Evolutionary conservation across 2,888 invertebrate species (phyloP), one percentile per base, ranked within the genome.

Genomic region (Fissipunctia ypsillon): DNA sequence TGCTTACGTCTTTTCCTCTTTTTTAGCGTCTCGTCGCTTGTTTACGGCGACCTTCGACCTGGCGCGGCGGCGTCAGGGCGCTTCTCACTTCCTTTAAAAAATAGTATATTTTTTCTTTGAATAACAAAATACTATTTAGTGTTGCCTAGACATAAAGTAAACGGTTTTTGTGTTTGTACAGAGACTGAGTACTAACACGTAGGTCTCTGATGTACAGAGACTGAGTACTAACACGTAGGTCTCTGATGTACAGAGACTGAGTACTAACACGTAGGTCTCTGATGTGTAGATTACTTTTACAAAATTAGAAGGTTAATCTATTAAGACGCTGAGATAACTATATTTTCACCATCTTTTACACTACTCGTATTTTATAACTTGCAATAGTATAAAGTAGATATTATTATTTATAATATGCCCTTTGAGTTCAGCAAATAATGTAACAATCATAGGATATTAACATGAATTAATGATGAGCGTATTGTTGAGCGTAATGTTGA

Each of bases 31-130:
- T 54, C 56, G 52, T 45, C 10, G 56, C 35, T 72, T 84, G 74
- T 83, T 81, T 84, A 75, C 73, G 65, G 67, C 65, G 52, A 60
- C 56, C 71, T 63, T 54, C 19, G 54, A n/a, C 5, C 25, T n/a
- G n/a, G n/a, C n/a, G n/a, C n/a, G n/a, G n/a, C 9, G 22, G 19
- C 2, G 25, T 12, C 22, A 28, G 48, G 54, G 12, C 43, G n/a
- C 28, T 52, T 19, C 41, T 9, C 45, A 68, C 64, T 81, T 81
- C 74, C 84, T 81, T 77, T 69, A 59, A 41, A 76, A 73, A 74
- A 50, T 16, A 48, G 45, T 12, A 19, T n/a, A 16, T 16, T 65
- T 70, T 75, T 66, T 50, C 14, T 66, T 22, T 48, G 64, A 61
- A 80, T 69, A 65, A 80, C 64, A 70, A 74, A 83, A 57, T 22